phyloP scores from a whole-genome alignment of 2,113 vertebrate species.

The Origma solitaria region DNA sequence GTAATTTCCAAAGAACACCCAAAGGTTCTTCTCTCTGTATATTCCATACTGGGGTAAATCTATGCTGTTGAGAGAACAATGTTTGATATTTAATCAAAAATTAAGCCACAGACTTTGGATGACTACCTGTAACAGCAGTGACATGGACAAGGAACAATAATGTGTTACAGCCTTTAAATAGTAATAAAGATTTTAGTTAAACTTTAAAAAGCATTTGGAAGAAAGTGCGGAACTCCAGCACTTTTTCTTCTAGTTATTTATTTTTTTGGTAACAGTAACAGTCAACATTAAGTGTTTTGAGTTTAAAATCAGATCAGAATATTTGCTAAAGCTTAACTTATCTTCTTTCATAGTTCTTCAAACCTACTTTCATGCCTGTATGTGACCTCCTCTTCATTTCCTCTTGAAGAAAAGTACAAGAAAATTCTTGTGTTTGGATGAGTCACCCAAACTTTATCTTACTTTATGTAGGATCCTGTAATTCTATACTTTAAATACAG shows the following conservation, averaged over 20 bases:
- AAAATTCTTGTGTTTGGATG: background rate
- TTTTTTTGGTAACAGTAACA: background rate
- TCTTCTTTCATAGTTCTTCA: background rate
- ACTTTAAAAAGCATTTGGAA: background rate
- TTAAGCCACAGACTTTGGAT: slow-evolving; percentile 9
- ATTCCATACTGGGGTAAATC: background rate
- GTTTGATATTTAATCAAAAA: background rate
- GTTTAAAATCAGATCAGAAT: background rate
- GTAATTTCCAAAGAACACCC: background rate
- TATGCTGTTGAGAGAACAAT: background rate
- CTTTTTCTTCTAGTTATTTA: background rate
- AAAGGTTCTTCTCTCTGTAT: background rate
- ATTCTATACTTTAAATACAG: background rate
- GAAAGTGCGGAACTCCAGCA: background rate
- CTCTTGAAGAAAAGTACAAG: background rate
- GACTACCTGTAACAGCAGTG: background rate
- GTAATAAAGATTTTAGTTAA: slow-evolving; percentile 20
- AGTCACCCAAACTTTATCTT: background rate
- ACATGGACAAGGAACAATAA: background rate
- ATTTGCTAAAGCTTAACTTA: background rate
- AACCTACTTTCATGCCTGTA: background rate
- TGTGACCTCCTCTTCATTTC: background rate
- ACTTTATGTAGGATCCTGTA: background rate
- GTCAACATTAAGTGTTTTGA: background rate
- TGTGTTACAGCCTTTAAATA: background rate